Evolutionary conservation across 2,888 invertebrate genomes (phyloP), one percentile per base, ranked within the genome.

Genomic region (Gryllus longicercus): DNA sequence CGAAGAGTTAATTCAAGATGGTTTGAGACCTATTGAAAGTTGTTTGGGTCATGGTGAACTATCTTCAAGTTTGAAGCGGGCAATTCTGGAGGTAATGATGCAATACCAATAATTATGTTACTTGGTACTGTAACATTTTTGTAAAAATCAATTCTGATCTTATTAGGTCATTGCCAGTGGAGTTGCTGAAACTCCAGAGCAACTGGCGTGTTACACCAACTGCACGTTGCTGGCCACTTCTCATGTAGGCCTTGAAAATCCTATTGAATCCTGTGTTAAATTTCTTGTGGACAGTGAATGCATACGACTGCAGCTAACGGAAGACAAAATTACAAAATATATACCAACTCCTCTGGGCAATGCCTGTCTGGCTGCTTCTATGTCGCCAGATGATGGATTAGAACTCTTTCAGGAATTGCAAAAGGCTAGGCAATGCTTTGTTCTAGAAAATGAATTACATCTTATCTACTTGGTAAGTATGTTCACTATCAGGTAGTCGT

Each of bases 311-410:
- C 79, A 83, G 92, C 80, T 84, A 90, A 79, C 92, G 92, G 38
- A 74, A 86, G 87, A 85, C 76, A 86, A 88, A 82, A 88, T 88
- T 51, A 50, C 85, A 87, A 14, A 87, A 89, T 94, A 92, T 88
- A 87, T 92, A 50, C 92, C 97, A 8, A 97, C 97, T 5, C 92
- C 95, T 82, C 89, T 99, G 80, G 99, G 97, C 0, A 92, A 94
- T 85, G 99, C 99, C 23, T 96, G 98, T 85, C 89, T 99, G 38
- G 90, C 96, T 25, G 96, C 98, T 0, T 95, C 97, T 0, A 92
- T 99, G 87, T 93, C 96, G n/a, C 98, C 99, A 0, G 94, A 95
- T 86, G 97, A 99, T 86, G 98, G 96, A 0, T 88, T 98, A 12
- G 91, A 93, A 23, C 90, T 99, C 75, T 96, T 98, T 85, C 91